A percentile compares a stretch with the other conserved stretches of the same genome.
These are phyloP conservation scores for Streptopelia turtur DNA, from an alignment of 2,797 vertebrate genomes.

Conservation along the genomic window DNA sequence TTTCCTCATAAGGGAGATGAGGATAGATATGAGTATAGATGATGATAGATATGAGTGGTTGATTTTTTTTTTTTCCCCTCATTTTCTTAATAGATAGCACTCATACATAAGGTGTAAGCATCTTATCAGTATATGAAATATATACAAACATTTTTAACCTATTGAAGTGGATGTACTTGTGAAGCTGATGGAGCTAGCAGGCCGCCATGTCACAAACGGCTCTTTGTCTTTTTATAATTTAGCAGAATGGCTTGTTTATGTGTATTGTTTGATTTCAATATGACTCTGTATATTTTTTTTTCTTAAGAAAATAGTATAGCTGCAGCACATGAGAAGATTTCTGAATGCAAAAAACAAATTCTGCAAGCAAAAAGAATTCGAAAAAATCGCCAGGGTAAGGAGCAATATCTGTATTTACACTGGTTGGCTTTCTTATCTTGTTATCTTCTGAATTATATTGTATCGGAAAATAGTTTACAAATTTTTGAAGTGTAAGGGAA, in stretches of 20 bases:
- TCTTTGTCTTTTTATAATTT: not conserved
- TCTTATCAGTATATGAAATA: not conserved
- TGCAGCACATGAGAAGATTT: conserved; percentile 96
- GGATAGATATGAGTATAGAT: too few species aligned
- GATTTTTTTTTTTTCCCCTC: not conserved
- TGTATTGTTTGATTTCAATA: not conserved
- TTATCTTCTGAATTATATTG: not conserved
- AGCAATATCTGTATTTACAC: not conserved
- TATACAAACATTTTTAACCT: not conserved
- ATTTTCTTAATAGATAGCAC: not conserved
- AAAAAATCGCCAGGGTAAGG: conserved; percentile 96
- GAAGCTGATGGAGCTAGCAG: not conserved
- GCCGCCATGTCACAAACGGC: not conserved
- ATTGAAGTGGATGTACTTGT: not conserved
- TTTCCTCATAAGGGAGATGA: too few species aligned
- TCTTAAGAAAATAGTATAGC: conserved; percentile 90
- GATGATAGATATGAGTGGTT: not conserved
- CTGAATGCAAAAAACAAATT: conserved; percentile 98
- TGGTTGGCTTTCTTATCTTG: not conserved
- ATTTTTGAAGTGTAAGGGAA: not conserved
- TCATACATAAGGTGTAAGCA: not conserved
- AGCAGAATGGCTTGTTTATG: not conserved
- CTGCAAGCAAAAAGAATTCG: conserved; percentile 96
- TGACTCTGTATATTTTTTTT: not conserved
- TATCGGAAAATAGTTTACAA: not conserved